Evolutionary conservation across 2,113 vertebrate species (phyloP).

Genomic region (Climacteris rufus): DNA sequence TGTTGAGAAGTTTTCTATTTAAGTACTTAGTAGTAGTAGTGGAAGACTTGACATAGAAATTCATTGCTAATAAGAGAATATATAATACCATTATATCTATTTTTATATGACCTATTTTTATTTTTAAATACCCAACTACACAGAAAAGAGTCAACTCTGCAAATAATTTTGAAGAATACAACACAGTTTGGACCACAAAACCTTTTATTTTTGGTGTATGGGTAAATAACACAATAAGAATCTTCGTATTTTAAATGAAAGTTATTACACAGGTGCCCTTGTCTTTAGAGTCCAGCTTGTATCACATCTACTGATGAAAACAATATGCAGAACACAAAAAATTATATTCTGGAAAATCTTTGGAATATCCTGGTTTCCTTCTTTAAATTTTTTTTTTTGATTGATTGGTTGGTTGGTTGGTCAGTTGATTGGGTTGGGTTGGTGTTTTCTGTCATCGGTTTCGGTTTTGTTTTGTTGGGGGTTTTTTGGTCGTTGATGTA

Average conservation of each 20-base stretch:
- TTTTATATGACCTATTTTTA: not conserved
- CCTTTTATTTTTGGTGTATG: not conserved
- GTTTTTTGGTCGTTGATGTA: not conserved
- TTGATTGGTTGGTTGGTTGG: fast-evolving
- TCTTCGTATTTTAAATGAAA: not conserved
- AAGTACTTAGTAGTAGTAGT: not conserved
- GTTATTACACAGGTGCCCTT: not conserved
- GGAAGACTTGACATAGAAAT: not conserved
- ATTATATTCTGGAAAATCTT: too few species aligned
- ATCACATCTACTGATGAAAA: not conserved
- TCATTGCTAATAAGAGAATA: not conserved
- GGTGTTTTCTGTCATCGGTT: not conserved
- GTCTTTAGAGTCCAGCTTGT: not conserved
- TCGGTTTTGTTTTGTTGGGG: not conserved
- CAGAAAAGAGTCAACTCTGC: not conserved
- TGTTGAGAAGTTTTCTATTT: not conserved
- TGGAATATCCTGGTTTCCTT: not conserved
- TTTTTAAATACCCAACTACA: not conserved
- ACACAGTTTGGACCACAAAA: not conserved
- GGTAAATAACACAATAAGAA: not conserved
- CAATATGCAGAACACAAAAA: too few species aligned
- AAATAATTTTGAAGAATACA: not conserved
- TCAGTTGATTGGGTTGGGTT: not conserved
- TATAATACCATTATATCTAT: not conserved
- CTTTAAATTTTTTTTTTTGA: not conserved